These are phyloP conservation scores for Ichneumoninae sp. DNA, from an alignment of 2,888 invertebrate genomes.

Conservation along the genomic window DNA sequence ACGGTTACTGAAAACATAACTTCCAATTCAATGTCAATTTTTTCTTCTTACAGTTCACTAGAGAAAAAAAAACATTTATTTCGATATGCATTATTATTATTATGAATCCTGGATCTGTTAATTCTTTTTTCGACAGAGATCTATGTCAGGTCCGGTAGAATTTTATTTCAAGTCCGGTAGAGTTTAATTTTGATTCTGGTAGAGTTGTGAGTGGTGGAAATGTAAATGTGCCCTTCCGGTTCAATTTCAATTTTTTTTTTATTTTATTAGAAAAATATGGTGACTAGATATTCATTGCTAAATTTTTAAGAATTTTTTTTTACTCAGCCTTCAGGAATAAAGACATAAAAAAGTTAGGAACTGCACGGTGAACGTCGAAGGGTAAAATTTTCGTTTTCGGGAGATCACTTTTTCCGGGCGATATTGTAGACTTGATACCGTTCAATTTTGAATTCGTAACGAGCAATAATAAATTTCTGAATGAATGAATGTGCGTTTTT, in stretches of 20 bases:
- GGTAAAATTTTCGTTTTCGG: background rate
- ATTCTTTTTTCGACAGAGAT: background rate
- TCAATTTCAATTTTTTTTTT: background rate
- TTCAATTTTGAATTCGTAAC: background rate
- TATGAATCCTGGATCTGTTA: background rate
- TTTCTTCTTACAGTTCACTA: background rate
- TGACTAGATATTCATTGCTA: background rate
- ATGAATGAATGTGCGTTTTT: slow-evolving; percentile 8
- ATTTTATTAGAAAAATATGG: background rate
- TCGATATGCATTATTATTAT: background rate
- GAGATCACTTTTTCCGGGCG: too few relatives aligned
- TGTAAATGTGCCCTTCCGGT: too few relatives aligned
- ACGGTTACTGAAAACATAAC: background rate
- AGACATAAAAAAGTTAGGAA: background rate
- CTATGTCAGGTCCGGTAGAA: too few relatives aligned
- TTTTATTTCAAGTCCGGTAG: too few relatives aligned
- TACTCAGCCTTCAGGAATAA: background rate
- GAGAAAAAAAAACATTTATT: background rate
- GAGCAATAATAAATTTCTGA: slow-evolving; percentile 9
- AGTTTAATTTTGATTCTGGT: too few relatives aligned
- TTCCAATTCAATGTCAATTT: background rate
- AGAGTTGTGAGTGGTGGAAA: too few relatives aligned
- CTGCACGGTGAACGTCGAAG: background rate
- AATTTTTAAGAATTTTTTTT: background rate
- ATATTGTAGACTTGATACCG: background rate